phyloP scores from a whole-genome alignment of 2,797 vertebrate species.

The Strix occidentalis region DNA sequence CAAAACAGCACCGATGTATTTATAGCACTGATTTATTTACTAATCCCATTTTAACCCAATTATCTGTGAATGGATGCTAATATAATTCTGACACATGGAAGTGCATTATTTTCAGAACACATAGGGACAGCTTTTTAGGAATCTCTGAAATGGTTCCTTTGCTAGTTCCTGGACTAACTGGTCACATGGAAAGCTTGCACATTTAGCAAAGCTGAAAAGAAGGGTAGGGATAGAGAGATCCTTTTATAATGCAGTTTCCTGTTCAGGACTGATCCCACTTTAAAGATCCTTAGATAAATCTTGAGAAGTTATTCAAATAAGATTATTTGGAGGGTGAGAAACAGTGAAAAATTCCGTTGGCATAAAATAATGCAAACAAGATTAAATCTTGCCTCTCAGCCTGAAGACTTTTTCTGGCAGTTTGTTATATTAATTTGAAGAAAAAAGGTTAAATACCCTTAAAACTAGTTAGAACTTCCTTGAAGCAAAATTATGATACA shows the following conservation, averaged over 20 bases:
- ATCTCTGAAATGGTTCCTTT: background rate
- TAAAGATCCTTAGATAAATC: background rate
- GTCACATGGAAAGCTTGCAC: background rate
- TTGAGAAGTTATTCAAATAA: background rate
- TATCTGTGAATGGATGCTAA: background rate
- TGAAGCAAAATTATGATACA: background rate
- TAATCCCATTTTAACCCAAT: background rate
- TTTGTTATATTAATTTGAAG: background rate
- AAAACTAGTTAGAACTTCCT: background rate
- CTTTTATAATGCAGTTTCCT: constrained; percentile 22
- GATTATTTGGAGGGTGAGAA: background rate
- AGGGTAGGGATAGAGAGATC: background rate
- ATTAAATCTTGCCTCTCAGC: constrained; percentile 25
- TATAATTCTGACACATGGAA: background rate
- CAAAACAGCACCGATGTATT: background rate
- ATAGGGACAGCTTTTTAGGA: background rate
- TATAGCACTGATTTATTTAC: background rate
- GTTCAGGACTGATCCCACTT: background rate
- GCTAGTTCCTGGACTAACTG: background rate
- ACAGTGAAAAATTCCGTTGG: constrained; percentile 19
- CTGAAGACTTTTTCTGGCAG: background rate
- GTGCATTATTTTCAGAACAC: background rate
- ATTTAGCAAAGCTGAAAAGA: constrained; percentile 1
- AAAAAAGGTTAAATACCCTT: background rate
- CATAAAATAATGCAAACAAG: constrained; percentile 24